Evolutionary conservation across 2,113 vertebrate species (phyloP).

Genomic region (Piprites chloris): DNA sequence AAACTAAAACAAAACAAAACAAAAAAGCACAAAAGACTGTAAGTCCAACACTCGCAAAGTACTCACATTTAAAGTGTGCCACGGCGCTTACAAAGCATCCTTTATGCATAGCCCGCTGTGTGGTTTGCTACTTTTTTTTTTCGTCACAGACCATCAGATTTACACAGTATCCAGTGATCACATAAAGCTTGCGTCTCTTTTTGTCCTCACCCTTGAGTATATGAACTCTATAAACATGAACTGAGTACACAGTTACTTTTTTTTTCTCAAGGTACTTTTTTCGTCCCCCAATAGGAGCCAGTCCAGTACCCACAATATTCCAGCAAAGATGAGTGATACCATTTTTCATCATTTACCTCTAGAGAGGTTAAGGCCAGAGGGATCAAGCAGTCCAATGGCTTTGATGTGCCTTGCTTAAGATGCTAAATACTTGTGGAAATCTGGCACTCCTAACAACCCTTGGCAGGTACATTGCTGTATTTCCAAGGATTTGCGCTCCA

Average conservation of each 20-base stretch:
- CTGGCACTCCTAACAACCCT: neutral
- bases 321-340: neutral
- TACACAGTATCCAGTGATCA: neutral
- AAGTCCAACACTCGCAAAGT: neutral
- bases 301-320: neutral
- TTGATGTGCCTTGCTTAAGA: neutral
- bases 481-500: neutral
- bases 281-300: rapidly evolving
- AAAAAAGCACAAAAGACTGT: neutral
- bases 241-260: neutral
- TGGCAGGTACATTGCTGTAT: neutral
- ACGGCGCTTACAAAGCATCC: neutral
- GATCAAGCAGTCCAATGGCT: neutral
- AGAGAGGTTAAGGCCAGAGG: neutral
- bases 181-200: neutral
- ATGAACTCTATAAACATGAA: neutral
- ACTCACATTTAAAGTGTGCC: neutral
- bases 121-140: neutral
- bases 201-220: neutral
- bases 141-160: neutral
- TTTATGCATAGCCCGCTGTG: neutral
- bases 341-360: neutral
- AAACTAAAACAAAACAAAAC: rapidly evolving
- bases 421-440: neutral
- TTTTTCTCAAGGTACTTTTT: neutral